Conservation (phyloP, 2,113 vertebrate genomes). For the Penelope pileata region DNA sequence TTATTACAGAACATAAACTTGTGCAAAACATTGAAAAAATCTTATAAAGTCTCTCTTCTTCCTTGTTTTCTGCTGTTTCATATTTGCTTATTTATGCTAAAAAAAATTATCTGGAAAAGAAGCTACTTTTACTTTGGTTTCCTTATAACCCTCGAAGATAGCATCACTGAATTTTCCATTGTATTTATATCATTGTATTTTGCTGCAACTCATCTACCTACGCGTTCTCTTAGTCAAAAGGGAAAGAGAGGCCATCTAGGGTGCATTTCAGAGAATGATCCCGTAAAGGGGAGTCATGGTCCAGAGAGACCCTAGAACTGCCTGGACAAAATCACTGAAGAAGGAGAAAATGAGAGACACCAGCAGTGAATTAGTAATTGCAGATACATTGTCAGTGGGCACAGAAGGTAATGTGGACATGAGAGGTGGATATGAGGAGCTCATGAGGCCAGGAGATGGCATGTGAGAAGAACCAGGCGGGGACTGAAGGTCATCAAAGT, state of each 20-base stretch:
- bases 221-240: neutral
- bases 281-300: neutral
- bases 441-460: neutral
- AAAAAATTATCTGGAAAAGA: neutral
- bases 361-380: neutral
- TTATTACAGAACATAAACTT: neutral
- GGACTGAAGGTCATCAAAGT: neutral
- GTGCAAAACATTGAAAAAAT: neutral
- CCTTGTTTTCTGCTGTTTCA: neutral
- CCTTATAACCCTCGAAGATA: neutral
- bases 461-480: neutral
- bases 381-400: neutral
- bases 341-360: neutral
- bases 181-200: neutral
- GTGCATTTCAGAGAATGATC: neutral
- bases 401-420: neutral
- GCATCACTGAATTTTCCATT: neutral
- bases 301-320: neutral
- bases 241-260: neutral
- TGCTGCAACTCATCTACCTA: neutral
- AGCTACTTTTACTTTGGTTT: conserved; percentile 19
- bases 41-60: neutral
- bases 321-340: neutral
- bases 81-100: neutral
- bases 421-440: neutral